Conservation (phyloP, 2,797 vertebrate genomes). For the Hipposideros larvatus region DNA sequence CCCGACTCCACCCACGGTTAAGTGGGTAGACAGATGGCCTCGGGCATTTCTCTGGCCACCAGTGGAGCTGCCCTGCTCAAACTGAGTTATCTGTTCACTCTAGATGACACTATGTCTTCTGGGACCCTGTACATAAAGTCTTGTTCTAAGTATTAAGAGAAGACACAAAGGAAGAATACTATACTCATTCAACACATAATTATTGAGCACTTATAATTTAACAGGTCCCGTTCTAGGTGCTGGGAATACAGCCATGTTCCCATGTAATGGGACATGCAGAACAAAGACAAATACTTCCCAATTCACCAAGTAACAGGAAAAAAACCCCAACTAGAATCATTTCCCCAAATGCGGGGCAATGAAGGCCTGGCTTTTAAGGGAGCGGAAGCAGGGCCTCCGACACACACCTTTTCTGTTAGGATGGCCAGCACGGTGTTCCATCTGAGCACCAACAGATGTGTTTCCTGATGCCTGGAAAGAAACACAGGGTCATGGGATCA, state of each 20-base stretch:
- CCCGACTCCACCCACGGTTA: not conserved
- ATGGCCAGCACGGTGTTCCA: constrained; percentile 42
- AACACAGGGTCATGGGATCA: not conserved
- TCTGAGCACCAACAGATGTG: constrained; percentile 56
- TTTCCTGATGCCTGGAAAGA: constrained; percentile 53
- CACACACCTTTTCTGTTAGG: constrained; percentile 66
- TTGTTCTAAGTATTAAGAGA: not conserved
- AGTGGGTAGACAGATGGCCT: not conserved
- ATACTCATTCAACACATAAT: not conserved
- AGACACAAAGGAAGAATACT: not conserved
- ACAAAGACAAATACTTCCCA: not conserved
- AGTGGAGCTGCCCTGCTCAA: not conserved
- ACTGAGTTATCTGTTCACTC: not conserved
- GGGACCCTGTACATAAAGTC: not conserved
- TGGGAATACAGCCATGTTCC: not conserved
- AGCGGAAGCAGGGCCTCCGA: not conserved
- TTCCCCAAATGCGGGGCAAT: not conserved
- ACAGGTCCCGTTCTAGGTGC: not conserved
- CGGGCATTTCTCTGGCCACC: not conserved
- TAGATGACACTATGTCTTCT: not conserved
- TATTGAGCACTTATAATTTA: constrained; percentile 4
- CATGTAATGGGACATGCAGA: not conserved
- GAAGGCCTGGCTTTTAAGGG: not conserved
- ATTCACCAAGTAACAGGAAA: not conserved
- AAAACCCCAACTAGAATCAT: not conserved